Conservation (phyloP, 92 coral and sea anemone species). For the Scolanthus callimorphus region DNA sequence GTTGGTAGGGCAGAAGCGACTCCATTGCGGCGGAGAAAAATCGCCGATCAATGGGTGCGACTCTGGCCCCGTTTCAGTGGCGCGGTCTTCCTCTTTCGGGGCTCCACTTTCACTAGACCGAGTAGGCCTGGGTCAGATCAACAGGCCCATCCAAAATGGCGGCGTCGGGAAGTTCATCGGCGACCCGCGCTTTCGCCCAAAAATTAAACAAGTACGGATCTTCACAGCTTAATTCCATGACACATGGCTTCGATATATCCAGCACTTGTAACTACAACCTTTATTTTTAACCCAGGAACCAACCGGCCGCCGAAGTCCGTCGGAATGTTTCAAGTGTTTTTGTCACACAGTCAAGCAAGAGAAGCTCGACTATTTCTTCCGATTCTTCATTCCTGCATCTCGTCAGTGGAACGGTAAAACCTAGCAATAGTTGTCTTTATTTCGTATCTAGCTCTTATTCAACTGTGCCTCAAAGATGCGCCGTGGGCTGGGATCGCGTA, state of each 20-base stretch:
- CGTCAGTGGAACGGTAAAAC: constrained; percentile 83
- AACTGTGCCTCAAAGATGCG: too few relatives aligned
- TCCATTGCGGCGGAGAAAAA: too few relatives aligned
- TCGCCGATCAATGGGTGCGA: too few relatives aligned
- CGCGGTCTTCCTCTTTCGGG: too few relatives aligned
- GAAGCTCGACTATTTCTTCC: constrained; percentile 33
- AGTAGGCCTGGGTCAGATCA: constrained; percentile 14
- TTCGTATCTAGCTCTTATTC: too few relatives aligned
- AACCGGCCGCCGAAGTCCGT: constrained; percentile 68
- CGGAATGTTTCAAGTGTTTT: constrained; percentile 69
- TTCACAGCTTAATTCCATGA: too few relatives aligned
- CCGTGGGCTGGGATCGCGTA: too few relatives aligned
- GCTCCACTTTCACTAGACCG: constrained; percentile 1
- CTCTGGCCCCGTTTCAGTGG: too few relatives aligned
- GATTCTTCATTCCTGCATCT: constrained; percentile 70
- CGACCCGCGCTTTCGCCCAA: constrained; percentile 97
- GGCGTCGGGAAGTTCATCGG: constrained; percentile 72
- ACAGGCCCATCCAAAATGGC: constrained; percentile 78
- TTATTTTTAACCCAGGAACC: constrained; percentile 38
- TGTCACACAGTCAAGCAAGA: constrained; percentile 62
- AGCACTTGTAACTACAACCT: too few relatives aligned
- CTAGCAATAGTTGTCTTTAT: too few relatives aligned
- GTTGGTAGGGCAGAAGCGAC: too few relatives aligned
- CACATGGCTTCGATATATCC: too few relatives aligned
- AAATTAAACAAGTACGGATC: constrained; percentile 90